Conservation (phyloP, 2,888 invertebrate genomes). For the Sphaeridia pumilis region DNA sequence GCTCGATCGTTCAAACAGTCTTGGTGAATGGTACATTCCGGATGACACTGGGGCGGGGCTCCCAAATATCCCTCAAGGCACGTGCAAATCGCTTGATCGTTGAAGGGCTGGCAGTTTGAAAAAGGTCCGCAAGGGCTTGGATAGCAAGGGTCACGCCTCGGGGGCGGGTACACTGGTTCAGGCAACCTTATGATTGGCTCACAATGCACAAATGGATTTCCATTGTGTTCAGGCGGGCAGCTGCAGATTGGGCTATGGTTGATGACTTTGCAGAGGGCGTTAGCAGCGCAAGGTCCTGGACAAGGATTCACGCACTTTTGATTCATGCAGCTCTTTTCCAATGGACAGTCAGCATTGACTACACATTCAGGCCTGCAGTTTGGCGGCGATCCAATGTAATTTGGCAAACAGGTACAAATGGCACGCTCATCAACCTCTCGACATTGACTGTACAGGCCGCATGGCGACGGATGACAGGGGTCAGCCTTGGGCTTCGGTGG, state of each 20-base stretch:
- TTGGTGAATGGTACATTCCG: slow-evolving; percentile 57
- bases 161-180: slow-evolving; percentile 30
- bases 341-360: slow-evolving; percentile 68
- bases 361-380: slow-evolving; percentile 62
- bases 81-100: slow-evolving; percentile 38
- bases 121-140: slow-evolving; percentile 40
- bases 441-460: slow-evolving; percentile 38
- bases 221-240: slow-evolving; percentile 59
- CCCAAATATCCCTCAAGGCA: slow-evolving; percentile 60
- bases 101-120: slow-evolving; percentile 41
- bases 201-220: slow-evolving; percentile 58
- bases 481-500: slow-evolving; percentile 14
- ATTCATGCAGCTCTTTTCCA: slow-evolving; percentile 65
- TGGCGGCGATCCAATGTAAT: slow-evolving; percentile 52
- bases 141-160: slow-evolving; percentile 10
- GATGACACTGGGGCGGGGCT: slow-evolving; percentile 57
- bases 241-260: slow-evolving; percentile 78
- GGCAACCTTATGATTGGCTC: slow-evolving; percentile 4
- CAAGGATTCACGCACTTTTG: slow-evolving; percentile 73
- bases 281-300: slow-evolving; percentile 64
- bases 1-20: slow-evolving; percentile 36
- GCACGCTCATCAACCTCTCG: slow-evolving; percentile 43
- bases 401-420: slow-evolving; percentile 56
- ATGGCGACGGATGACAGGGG: slow-evolving; percentile 35
- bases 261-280: slow-evolving; percentile 63